Percentiles rank a stretch among this genome's conserved stretches.
phyloP scores from a whole-genome alignment of 2,888 invertebrate genomes.

The Hirtodrosophila trivittata region DNA sequence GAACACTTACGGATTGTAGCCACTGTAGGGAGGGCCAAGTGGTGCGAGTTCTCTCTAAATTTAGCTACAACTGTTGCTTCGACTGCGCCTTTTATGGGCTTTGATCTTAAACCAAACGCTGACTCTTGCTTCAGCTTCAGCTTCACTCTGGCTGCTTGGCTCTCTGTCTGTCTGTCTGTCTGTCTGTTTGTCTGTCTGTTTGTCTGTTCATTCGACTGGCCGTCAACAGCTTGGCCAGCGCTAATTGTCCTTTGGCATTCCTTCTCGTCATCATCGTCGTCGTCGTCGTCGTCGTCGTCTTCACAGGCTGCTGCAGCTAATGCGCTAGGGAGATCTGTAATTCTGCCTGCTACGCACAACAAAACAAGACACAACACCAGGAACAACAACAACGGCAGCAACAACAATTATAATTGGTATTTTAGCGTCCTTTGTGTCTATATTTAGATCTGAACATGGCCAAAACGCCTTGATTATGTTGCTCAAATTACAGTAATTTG shows the following conservation, averaged over 20 bases:
- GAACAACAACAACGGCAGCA: slow-evolving; percentile 37
- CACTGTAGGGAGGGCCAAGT: slow-evolving; percentile 4
- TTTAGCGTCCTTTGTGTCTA: slow-evolving; percentile 71
- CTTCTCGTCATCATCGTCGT: slow-evolving; percentile 61
- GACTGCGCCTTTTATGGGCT: slow-evolving; percentile 68
- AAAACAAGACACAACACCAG: slow-evolving; percentile 18
- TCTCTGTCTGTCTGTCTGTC: neutral
- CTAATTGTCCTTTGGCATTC: slow-evolving; percentile 77
- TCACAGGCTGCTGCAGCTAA: slow-evolving; percentile 39
- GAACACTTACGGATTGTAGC: too few relatives aligned
- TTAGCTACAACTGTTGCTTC: slow-evolving; percentile 64
- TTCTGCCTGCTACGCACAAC: slow-evolving; percentile 29
- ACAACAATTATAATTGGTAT: slow-evolving; percentile 70
- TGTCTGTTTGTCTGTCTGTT: slow-evolving; percentile 2
- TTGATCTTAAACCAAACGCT: slow-evolving; percentile 61
- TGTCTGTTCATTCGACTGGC: slow-evolving; percentile 21
- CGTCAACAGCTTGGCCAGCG: slow-evolving; percentile 53
- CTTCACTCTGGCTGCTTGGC: slow-evolving; percentile 3
- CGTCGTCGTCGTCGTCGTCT: slow-evolving; percentile 8
- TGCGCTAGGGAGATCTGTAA: slow-evolving; percentile 49
- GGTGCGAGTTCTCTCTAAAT: slow-evolving; percentile 65
- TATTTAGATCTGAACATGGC: slow-evolving; percentile 60
- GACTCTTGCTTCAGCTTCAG: slow-evolving; percentile 9
- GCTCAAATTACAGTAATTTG: slow-evolving; percentile 73
- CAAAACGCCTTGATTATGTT: slow-evolving; percentile 67